Evolutionary conservation across 2,797 vertebrate species (phyloP).

Genomic region (Esox lucius): DNA sequence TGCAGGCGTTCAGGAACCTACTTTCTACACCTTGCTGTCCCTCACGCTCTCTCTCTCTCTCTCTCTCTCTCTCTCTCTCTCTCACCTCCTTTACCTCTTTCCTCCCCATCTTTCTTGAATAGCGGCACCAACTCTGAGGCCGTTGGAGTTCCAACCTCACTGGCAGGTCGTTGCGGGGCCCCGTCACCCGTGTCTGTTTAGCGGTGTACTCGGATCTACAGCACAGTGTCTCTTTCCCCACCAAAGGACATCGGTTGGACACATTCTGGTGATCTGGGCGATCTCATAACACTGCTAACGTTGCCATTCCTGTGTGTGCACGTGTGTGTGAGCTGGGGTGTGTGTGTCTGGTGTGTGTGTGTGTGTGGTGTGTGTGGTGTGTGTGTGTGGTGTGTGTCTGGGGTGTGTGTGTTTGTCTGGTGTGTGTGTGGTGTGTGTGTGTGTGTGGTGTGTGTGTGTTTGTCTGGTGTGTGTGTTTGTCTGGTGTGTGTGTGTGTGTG

Average conservation of each 20-base stretch:
- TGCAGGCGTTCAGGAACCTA: slow-evolving; percentile 54
- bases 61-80: slow-evolving; percentile 20
- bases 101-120: slow-evolving; percentile 11
- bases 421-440: too few species aligned
- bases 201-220: not conserved
- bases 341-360: slow-evolving; percentile 1
- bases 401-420: not conserved
- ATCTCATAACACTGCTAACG: not conserved
- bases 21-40: slow-evolving; percentile 22
- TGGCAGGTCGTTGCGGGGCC: slow-evolving; percentile 14
- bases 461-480: too few species aligned
- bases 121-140: slow-evolving; percentile 7
- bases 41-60: slow-evolving; percentile 20
- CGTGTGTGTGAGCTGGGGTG: slow-evolving; percentile 3
- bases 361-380: not conserved
- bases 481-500: not conserved
- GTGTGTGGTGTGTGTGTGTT: not conserved
- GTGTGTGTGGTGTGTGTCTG: not conserved
- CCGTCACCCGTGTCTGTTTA: not conserved
- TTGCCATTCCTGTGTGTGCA: not conserved
- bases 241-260: not conserved
- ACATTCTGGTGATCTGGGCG: not conserved
- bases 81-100: slow-evolving; percentile 19
- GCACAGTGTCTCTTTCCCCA: not conserved
- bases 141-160: not conserved